Evolutionary conservation across 2,113 vertebrate species (phyloP).

Genomic region (Stegostoma tigrinum): DNA sequence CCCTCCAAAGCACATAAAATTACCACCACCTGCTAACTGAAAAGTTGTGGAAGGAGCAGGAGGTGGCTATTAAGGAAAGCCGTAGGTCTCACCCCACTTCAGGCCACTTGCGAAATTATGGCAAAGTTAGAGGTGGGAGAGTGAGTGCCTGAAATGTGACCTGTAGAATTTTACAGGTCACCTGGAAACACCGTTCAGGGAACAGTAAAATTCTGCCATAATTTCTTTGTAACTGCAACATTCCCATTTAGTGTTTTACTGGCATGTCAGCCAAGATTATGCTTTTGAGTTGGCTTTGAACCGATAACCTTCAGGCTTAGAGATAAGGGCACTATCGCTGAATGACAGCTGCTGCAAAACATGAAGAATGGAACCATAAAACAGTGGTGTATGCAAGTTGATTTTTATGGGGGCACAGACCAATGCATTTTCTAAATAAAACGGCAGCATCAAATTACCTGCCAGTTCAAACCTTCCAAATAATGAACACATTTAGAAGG

Average conservation of each 20-base stretch:
- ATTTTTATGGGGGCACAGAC: background rate
- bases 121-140: too few relatives aligned
- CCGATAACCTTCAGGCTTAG: background rate
- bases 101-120: too few relatives aligned
- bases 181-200: too few relatives aligned
- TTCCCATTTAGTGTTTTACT: background rate
- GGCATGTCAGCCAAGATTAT: background rate
- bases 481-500: background rate
- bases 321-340: background rate
- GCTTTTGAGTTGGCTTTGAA: background rate
- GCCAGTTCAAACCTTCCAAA: background rate
- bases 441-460: background rate
- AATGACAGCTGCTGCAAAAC: background rate
- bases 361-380: background rate
- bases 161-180: too few relatives aligned
- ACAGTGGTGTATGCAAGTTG: background rate
- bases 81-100: too few relatives aligned
- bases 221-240: background rate
- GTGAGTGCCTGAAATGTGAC: too few relatives aligned
- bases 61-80: too few relatives aligned
- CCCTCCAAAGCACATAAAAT: too few relatives aligned
- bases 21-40: too few relatives aligned
- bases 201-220: too few relatives aligned
- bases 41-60: too few relatives aligned
- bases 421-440: background rate